A percentile compares a stretch with the other conserved stretches of the same genome.
phyloP scores from a whole-genome alignment of 2,888 invertebrate species.

The Nycteola revayana region DNA sequence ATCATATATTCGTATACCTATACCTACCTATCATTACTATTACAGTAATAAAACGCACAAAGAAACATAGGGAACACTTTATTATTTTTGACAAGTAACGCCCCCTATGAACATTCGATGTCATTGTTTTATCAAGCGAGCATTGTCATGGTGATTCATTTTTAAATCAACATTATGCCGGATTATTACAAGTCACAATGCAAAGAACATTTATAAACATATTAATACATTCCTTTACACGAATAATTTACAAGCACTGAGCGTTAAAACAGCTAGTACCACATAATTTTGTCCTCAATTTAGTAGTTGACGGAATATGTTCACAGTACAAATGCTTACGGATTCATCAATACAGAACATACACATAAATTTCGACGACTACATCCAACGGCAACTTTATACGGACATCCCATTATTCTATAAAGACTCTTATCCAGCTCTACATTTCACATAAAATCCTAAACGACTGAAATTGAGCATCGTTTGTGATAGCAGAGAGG shows the following conservation, averaged over 20 bases:
- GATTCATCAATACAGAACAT: conserved; percentile 22
- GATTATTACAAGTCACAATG: no score
- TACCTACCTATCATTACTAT: no score
- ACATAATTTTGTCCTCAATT: no score
- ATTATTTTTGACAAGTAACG: conserved; percentile 46
- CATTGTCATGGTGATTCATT: conserved; percentile 69
- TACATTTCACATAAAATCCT: conserved; percentile 35
- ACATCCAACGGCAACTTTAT: conserved; percentile 18
- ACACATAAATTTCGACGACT: conserved; percentile 24
- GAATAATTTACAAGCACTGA: no score
- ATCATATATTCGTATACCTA: no score
- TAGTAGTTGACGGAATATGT: no score
- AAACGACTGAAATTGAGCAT: conserved; percentile 62
- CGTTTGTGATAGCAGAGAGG: conserved; percentile 69
- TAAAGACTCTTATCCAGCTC: conserved; percentile 24
- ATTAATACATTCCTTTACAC: no score
- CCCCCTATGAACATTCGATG: conserved; percentile 57
- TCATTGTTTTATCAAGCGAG: conserved; percentile 58
- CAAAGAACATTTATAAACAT: no score
- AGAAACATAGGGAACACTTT: no score
- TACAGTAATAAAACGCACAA: no score
- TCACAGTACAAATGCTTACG: conserved; percentile 11
- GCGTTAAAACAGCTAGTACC: no score
- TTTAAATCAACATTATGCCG: no score
- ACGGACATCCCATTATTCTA: conserved; percentile 21